These are phyloP conservation scores for Epizoanthus fatuus DNA, from an alignment of 92 coral and sea anemone genomes.

Conservation along the genomic window DNA sequence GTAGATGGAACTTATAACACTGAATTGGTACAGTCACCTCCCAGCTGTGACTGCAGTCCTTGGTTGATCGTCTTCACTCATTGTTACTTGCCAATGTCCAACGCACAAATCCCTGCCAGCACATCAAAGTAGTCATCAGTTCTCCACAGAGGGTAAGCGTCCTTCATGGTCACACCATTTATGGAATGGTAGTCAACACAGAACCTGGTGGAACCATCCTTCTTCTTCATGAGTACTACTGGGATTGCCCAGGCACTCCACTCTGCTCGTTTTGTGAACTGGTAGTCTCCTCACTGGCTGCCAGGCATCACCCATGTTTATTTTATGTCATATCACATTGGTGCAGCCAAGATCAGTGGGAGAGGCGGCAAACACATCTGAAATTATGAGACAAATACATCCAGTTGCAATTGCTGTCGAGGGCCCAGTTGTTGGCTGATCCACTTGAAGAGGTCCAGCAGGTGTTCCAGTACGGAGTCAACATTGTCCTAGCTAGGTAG, in stretches of 20 bases:
- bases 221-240: conserved; percentile 6
- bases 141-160: conserved; percentile 21
- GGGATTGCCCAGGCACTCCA: conserved; percentile 48
- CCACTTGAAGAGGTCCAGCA: conserved; percentile 41
- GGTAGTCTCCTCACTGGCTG: conserved; percentile 43
- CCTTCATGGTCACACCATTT: conserved; percentile 31
- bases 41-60: conserved; percentile 26
- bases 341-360: conserved; percentile 53
- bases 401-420: conserved; percentile 16
- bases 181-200: conserved; percentile 34
- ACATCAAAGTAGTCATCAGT: too few species aligned
- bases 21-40: conserved; percentile 1
- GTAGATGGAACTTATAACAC: too few species aligned
- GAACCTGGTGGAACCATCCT: neutral
- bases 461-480: conserved; percentile 39
- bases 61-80: conserved; percentile 9
- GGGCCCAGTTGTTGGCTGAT: conserved; percentile 27
- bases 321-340: conserved; percentile 31
- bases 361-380: conserved; percentile 54
- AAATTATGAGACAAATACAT: conserved; percentile 13
- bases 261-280: conserved; percentile 28
- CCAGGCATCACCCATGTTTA: conserved; percentile 41
- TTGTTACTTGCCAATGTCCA: conserved; percentile 60
- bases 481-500: conserved; percentile 17
- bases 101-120: conserved; percentile 10